phyloP scores from a whole-genome alignment of 92 coral and sea anemone species.

The Bergia puertoricense region DNA sequence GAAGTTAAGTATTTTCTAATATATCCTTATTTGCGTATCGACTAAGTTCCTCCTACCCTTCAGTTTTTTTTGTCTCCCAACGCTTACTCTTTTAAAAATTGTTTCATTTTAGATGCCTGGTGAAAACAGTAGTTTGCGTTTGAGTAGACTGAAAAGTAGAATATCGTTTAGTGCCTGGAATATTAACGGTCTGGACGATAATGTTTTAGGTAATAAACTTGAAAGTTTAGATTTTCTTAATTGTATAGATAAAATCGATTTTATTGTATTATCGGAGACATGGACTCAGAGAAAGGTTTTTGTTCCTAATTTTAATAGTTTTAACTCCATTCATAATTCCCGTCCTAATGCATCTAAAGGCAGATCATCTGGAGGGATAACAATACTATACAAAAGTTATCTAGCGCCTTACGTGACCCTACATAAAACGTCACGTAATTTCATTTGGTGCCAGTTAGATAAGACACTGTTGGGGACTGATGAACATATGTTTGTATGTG shows the following conservation, averaged over 20 bases:
- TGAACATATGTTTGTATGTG: slow-evolving; percentile 1
- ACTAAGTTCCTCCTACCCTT: background rate
- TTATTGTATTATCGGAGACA: slow-evolving; percentile 34
- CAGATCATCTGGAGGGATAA: slow-evolving; percentile 25
- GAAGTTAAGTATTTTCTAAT: background rate
- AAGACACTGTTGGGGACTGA: background rate
- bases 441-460: slow-evolving; percentile 10
- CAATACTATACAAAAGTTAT: background rate
- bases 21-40: background rate
- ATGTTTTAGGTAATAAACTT: slow-evolving; percentile 19
- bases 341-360: background rate
- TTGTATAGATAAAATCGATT: slow-evolving; percentile 5
- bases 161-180: slow-evolving; percentile 39
- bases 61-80: background rate
- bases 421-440: background rate
- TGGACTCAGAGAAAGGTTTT: slow-evolving; percentile 21
- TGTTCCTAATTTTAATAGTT: slow-evolving; percentile 17
- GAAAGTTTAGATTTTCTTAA: slow-evolving; percentile 19
- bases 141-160: slow-evolving; percentile 32
- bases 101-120: background rate
- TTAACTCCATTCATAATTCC: background rate
- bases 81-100: background rate
- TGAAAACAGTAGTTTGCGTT: slow-evolving; percentile 1
- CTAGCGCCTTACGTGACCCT: background rate
- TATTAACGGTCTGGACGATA: slow-evolving; percentile 33